Evolutionary conservation across 64 coral and sea anemone species (phyloP).

Genomic region (Actinia tenebrosa): DNA sequence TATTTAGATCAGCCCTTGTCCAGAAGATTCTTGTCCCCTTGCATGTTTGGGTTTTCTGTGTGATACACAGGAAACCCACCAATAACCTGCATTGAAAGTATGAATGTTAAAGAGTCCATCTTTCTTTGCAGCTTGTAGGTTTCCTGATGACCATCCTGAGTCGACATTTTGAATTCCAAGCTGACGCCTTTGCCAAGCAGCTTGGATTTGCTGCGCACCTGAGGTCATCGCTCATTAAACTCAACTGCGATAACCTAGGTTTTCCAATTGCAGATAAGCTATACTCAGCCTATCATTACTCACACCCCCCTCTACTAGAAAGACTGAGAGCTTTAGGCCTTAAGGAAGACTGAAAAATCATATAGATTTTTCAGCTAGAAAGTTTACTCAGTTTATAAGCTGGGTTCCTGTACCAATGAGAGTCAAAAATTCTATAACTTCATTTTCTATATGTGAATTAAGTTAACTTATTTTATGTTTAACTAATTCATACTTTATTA

Average conservation of each 20-base stretch:
- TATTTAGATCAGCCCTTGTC: too few species aligned
- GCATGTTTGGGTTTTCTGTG: neutral
- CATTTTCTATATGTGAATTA: too few species aligned
- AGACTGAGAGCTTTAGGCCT: constrained; percentile 72
- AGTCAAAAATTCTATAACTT: too few species aligned
- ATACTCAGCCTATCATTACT: constrained; percentile 90
- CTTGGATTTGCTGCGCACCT: constrained; percentile 77
- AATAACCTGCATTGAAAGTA: too few species aligned
- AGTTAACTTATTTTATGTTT: too few species aligned
- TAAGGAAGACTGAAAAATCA: constrained; percentile 50
- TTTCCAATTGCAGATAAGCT: constrained; percentile 95
- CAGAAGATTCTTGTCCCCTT: neutral
- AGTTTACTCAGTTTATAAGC: neutral
- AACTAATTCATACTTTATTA: too few species aligned
- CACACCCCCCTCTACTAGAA: constrained; percentile 87
- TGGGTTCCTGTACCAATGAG: neutral
- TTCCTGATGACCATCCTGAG: constrained; percentile 97
- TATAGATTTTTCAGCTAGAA: neutral
- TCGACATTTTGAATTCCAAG: constrained; percentile 95
- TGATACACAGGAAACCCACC: neutral
- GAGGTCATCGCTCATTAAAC: constrained; percentile 75
- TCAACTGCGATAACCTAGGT: constrained; percentile 93
- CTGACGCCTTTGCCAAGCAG: constrained; percentile 88
- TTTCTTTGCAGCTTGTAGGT: constrained; percentile 66
- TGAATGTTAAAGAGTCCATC: neutral